These are phyloP conservation scores for Lasaia peninsularis DNA, from an alignment of 1,140 invertebrate genomes.

Conservation along the genomic window DNA sequence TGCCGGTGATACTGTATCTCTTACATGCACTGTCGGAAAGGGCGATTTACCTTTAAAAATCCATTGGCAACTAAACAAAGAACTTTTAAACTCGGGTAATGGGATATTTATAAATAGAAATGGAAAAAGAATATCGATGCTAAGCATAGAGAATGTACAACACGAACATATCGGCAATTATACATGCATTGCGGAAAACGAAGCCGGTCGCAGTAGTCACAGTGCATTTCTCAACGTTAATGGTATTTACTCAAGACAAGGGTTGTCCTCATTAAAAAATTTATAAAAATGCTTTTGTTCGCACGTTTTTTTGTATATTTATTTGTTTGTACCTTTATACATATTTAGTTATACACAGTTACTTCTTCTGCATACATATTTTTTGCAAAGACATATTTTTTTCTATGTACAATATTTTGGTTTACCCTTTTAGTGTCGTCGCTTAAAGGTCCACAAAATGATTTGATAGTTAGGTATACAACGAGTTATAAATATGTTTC, in stretches of 20 bases:
- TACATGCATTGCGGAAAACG: slow-evolving; percentile 87
- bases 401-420: not conserved
- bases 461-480: not conserved
- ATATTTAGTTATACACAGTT: slow-evolving; percentile 7
- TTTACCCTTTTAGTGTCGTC: slow-evolving; percentile 1
- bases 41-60: slow-evolving; percentile 84
- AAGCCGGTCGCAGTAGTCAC: slow-evolving; percentile 81
- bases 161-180: slow-evolving; percentile 88
- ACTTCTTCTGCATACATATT: slow-evolving; percentile 43
- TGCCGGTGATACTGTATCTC: slow-evolving; percentile 84
- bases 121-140: slow-evolving; percentile 74
- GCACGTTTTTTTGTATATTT: slow-evolving; percentile 30
- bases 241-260: slow-evolving; percentile 57
- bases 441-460: not conserved
- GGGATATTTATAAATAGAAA: slow-evolving; percentile 65
- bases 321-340: slow-evolving; percentile 16
- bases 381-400: slow-evolving; percentile 1
- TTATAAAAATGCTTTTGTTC: slow-evolving; percentile 28
- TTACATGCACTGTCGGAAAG: slow-evolving; percentile 85
- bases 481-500: not conserved
- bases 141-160: slow-evolving; percentile 81
- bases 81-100: slow-evolving; percentile 60
- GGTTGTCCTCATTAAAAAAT: not conserved
- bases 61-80: slow-evolving; percentile 82
- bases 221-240: slow-evolving; percentile 78